Evolutionary conservation across 2,888 invertebrate species (phyloP), one percentile per base, ranked within the genome.

Genomic region (Stegophylla sp.): DNA sequence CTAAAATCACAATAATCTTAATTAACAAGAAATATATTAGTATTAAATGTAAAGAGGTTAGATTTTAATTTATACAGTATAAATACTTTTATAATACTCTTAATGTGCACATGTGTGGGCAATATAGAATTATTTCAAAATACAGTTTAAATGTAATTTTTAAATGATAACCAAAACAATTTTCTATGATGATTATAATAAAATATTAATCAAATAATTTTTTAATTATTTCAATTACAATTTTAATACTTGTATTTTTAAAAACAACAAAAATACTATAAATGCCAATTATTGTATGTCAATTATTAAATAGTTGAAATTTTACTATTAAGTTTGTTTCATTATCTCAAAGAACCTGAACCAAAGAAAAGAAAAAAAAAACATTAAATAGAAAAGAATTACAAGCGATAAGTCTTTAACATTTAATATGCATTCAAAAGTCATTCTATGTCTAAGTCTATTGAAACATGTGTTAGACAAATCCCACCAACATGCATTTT

Each of bases 271-370:
- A 45, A 73, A 61, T 28, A 45, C 41, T 43, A 43, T 23, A 43
- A 64, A 75, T 26, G 23, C 13, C 41, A 66, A 75, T 75, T 41
- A 12, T n/a, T 53, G 23, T 43, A 64, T 43, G 64, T n/a, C n/a
- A n/a, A n/a, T n/a, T n/a, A n/a, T n/a, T 53, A 66, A 75, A 66
- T 43, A 53, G 9, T 48, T 69, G 17, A 17, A 69, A n/a, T 69
- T 23, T 9, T 28, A 74, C 48, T 28, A 74, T 74, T n/a, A n/a
- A 7, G 48, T 73, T 73, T 3, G 53, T 53, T 64, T 75, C 28
- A 15, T n/a, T 48, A 41, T n/a, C 51, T 53, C 10, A 59, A 77
- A 69, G 43, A 79, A 79, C 79, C 79, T 23, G 79, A 79, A 79
- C 79, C 79, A 79, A 71, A 61, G 61, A 41, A 48, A 77, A 53